A percentile compares a stretch with the other conserved stretches of the same genome.
phyloP scores from a whole-genome alignment of 2,113 vertebrate species.

The Clarias gariepinus region DNA sequence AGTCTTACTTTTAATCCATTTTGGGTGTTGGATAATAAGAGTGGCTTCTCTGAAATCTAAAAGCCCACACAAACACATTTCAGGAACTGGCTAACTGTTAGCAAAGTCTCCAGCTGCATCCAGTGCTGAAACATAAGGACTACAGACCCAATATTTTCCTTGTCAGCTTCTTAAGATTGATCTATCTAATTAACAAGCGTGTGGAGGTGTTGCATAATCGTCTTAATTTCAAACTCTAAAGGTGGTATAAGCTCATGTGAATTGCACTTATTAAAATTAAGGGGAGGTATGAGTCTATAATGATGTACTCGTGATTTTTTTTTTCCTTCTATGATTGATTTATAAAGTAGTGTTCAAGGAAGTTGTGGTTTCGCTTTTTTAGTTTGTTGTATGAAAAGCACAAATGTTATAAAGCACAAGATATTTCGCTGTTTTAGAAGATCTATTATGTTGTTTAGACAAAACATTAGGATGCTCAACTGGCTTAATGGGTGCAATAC shows the following conservation, averaged over 20 bases:
- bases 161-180: neutral
- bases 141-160: neutral
- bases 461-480: conserved; percentile 30
- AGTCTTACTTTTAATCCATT: neutral
- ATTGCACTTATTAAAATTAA: conserved; percentile 10
- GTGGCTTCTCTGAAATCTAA: conserved; percentile 1
- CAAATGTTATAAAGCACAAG: neutral
- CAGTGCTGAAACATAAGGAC: neutral
- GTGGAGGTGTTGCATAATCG: conserved; percentile 16
- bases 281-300: neutral
- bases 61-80: neutral
- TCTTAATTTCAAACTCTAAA: conserved; percentile 1
- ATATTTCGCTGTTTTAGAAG: neutral
- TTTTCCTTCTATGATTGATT: neutral
- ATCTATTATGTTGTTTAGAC: conserved; percentile 36
- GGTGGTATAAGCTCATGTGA: conserved; percentile 4
- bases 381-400: conserved; percentile 9
- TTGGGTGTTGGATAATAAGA: conserved; percentile 23
- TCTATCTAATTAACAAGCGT: conserved; percentile 12
- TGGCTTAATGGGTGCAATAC: conserved; percentile 33
- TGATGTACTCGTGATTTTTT: neutral
- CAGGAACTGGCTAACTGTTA: neutral
- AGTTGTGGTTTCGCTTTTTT: conserved; percentile 5
- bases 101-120: neutral
- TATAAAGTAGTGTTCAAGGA: neutral